Base-by-base conservation (phyloP, 2,888 invertebrate species). In the Rhagonycha fulva region DNA sequence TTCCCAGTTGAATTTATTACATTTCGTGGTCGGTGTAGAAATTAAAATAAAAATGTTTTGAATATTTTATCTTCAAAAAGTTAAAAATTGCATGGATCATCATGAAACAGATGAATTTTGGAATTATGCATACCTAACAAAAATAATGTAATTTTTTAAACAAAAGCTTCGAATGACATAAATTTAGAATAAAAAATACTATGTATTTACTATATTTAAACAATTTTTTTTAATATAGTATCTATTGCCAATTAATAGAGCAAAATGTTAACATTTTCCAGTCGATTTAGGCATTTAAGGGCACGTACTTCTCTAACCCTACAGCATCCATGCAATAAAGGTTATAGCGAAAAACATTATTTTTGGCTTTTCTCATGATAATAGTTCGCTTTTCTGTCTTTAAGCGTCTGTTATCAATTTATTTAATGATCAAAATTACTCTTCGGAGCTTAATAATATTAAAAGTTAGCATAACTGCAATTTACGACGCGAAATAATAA, bases 351-450 rank as follows among this genome's bases (percentile, higher is more conserved):
- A 47, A 47, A 47, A 47, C 47, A 47, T 47, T 47, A 47, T 47
- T n/a, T 47, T 47, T 47, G 47, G 47, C 47, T 47, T 47, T 47
- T 47, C 47, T 47, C 47, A n/a, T 47, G 47, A 47, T 47, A 70
- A 70, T 62, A 24, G n/a, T 28, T 26, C 61, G 62, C 70, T 61
- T 70, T 70, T 70, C 61, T 70, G 14, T 61, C 14, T 26, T 26
- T 5, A 23, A 26, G n/a, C 62, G 62, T 61, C 62, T 62, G n/a
- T 61, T 62, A 70, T 28, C 70, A 70, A 70, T 70, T 47, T n/a
- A 26, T 62, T 61, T 70, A 70, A 70, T 70, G 70, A 70, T 62
- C 62, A 26, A 70, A 70, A 70, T 61, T 70, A 26, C 62, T 70
- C 70, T 26, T 62, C 28, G 62, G 26, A 68, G 32, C 19, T 28